Evolutionary conservation across 2,113 vertebrate species (phyloP), one percentile per base, ranked within the genome.

Genomic region (Cathartes aura): DNA sequence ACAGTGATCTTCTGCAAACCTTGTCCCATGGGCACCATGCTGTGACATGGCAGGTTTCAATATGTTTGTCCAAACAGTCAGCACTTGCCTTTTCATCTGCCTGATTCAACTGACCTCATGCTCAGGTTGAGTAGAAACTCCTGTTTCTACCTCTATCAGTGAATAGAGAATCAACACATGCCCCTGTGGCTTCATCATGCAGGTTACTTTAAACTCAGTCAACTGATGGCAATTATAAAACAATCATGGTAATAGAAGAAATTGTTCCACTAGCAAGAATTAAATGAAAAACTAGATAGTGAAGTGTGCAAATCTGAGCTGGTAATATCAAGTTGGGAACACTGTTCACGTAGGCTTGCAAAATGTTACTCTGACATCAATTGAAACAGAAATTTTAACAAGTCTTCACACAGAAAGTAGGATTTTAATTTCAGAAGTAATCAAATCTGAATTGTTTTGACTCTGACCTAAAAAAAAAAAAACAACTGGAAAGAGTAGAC

Each of bases 321-420:
- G 72, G 6, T n/a, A 8, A 36, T 24, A 52, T 5, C 27, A 23
- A 30, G 26, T 19, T 53, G 48, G 67, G 42, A 90, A 13, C 58
- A 2, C 3, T 11, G 45, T 12, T 76, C 62, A 16, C 0, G 0
- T 3, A 32, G 8, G 16, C 30, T 80, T 81, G 53, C 12, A 38
- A 19, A 63, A 89, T 62, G n/a, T 92, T 71, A 47, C 36, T n/a
- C 56, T 74, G 71, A 27, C 32, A 40, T 43, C 32, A 32, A 10
- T 0, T 52, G 47, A 42, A 74, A 83, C 9, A 30, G 63, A 21
- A 86, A 63, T 53, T 86, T 78, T 45, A 82, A 73, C 1, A 15
- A 53, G 7, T 19, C 15, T 74, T 67, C 23, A 9, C 20, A 11
- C 0, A 50, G 32, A 82, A 81, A 67, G 30, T 12, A 34, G 24